A percentile compares a stretch with the other conserved stretches of the same genome.
Evolutionary conservation across 1,140 invertebrate genomes (phyloP).

Genomic region (Calliopsis andreniformis): DNA sequence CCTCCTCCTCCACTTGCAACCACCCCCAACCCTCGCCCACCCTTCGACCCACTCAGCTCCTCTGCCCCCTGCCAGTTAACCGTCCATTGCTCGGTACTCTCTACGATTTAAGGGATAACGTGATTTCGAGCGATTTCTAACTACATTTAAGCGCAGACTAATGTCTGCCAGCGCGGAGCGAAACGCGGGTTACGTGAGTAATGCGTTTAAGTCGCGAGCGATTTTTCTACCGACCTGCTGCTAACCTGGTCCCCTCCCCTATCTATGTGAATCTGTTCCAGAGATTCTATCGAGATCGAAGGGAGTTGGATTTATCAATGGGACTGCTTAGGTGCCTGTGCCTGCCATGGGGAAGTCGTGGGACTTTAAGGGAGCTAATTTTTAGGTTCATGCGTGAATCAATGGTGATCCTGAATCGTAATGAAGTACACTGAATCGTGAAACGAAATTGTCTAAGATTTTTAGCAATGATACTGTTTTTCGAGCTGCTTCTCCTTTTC

Average conservation of each 20-base stretch:
- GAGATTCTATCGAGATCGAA: no score
- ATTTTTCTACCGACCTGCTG: conserved; percentile 36
- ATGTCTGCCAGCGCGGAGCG: conserved; percentile 26
- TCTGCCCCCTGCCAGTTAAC: conserved; percentile 6
- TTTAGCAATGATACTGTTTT: no score
- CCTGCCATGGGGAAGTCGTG: no score
- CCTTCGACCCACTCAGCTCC: background rate
- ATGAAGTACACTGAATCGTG: no score
- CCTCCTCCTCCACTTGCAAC: background rate
- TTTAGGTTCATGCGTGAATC: no score
- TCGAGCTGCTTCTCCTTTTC: no score
- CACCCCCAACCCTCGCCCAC: conserved; percentile 25
- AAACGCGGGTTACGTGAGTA: conserved; percentile 44
- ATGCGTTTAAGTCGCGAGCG: conserved; percentile 50
- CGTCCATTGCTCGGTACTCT: conserved; percentile 30
- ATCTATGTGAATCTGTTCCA: no score
- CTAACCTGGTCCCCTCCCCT: background rate
- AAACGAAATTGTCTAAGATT: no score
- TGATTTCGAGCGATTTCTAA: conserved; percentile 57
- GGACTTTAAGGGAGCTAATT: no score
- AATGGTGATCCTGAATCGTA: no score
- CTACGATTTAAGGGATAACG: conserved; percentile 59
- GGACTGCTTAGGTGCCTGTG: no score
- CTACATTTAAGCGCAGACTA: conserved; percentile 54
- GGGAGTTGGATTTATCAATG: no score